Evolutionary conservation across 2,888 invertebrate genomes (phyloP).

Genomic region (Hirtodrosophila cameraria): DNA sequence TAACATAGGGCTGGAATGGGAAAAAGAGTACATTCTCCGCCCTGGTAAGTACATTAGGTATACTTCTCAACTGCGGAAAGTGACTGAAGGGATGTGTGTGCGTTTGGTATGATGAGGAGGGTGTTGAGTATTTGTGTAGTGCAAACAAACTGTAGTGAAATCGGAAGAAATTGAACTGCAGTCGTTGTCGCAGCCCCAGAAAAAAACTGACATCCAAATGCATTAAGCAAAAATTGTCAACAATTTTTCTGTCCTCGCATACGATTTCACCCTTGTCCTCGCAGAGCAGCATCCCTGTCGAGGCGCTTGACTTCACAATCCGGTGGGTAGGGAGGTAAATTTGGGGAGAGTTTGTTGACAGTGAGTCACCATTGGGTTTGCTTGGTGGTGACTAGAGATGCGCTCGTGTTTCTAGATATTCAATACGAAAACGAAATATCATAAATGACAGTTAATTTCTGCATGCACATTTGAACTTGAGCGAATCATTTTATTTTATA

Average conservation of each 20-base stretch:
- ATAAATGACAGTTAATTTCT: too few relatives aligned
- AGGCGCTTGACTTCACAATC: slow-evolving; percentile 69
- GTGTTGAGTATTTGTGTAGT: slow-evolving; percentile 42
- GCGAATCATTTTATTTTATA: too few relatives aligned
- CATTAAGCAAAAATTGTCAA: slow-evolving; percentile 79
- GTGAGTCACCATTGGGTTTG: slow-evolving; percentile 46
- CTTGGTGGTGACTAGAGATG: slow-evolving; percentile 25
- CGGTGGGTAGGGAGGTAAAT: neutral
- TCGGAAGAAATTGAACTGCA: slow-evolving; percentile 38
- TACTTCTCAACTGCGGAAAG: too few relatives aligned
- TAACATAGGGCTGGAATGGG: too few relatives aligned
- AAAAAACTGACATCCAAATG: slow-evolving; percentile 68
- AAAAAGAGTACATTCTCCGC: too few relatives aligned
- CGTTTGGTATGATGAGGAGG: slow-evolving; percentile 22
- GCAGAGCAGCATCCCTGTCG: slow-evolving; percentile 57
- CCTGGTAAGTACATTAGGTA: too few relatives aligned
- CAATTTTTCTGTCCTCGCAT: slow-evolving; percentile 67
- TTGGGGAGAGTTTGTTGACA: slow-evolving; percentile 10
- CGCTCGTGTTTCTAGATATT: neutral
- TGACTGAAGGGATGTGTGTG: slow-evolving; percentile 48
- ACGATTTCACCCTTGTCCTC: neutral
- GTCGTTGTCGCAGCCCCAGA: slow-evolving; percentile 29
- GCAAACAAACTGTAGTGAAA: slow-evolving; percentile 59
- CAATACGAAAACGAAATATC: neutral
- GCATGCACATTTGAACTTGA: too few relatives aligned